Evolutionary conservation across 2,113 vertebrate genomes (phyloP).

Genomic region (Regulus satrapa): DNA sequence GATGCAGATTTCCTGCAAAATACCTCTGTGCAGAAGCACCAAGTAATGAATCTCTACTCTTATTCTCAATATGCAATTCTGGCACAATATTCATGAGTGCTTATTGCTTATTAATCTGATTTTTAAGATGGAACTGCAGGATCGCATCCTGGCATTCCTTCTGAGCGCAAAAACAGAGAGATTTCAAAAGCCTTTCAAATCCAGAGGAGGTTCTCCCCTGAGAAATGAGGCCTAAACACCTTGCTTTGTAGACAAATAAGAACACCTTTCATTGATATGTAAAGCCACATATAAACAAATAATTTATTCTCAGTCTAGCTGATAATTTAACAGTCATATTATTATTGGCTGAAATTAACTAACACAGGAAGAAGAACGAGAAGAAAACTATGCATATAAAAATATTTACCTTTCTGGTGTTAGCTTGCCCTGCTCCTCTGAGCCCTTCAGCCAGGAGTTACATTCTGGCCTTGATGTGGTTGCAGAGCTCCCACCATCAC

Average conservation of each 20-base stretch:
- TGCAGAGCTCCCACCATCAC: neutral
- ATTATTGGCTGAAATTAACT: neutral
- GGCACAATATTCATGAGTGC: slow-evolving; percentile 21
- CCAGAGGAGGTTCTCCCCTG: neutral
- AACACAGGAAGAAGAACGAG: accelerated
- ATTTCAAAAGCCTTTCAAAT: neutral
- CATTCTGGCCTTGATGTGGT: no score
- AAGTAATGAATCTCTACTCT: slow-evolving; percentile 30
- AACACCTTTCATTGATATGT: accelerated
- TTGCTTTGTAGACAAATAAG: neutral
- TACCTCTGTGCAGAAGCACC: neutral
- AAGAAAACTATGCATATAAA: neutral
- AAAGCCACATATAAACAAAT: neutral
- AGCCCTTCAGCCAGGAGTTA: neutral
- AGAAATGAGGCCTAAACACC: neutral
- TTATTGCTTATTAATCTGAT: slow-evolving; percentile 51
- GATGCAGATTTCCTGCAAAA: slow-evolving; percentile 45
- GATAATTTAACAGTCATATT: neutral
- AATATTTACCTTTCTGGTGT: neutral
- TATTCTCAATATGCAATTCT: neutral
- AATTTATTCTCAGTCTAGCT: neutral
- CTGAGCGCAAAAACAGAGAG: neutral
- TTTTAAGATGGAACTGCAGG: neutral
- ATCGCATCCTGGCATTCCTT: neutral
- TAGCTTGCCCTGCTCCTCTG: neutral